phyloP scores from a whole-genome alignment of 2,888 invertebrate species.

The Melinaea marsaeus region DNA sequence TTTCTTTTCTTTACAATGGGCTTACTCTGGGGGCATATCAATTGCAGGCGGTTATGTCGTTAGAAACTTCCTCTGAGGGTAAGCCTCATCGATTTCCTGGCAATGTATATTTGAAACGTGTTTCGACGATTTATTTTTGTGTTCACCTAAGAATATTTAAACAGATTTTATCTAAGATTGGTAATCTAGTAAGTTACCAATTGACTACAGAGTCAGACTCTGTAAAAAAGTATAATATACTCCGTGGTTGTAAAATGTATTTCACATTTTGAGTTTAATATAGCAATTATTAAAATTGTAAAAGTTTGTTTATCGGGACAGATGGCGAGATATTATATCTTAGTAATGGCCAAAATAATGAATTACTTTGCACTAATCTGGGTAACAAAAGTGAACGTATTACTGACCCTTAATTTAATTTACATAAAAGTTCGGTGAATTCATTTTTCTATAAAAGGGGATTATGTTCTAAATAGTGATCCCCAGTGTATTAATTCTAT shows the following conservation, averaged over 20 bases:
- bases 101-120: conserved; percentile 37
- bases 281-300: too few species aligned
- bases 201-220: too few species aligned
- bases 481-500: conserved; percentile 61
- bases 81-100: conserved; percentile 69
- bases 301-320: conserved; percentile 31
- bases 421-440: conserved; percentile 69
- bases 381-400: conserved; percentile 48
- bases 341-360: conserved; percentile 46
- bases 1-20: conserved; percentile 78
- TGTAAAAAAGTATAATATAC: too few species aligned
- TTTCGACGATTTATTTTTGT: conserved; percentile 17
- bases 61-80: conserved; percentile 71
- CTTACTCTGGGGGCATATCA: conserved; percentile 78
- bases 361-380: conserved; percentile 48
- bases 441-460: conserved; percentile 73
- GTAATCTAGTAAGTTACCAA: too few species aligned
- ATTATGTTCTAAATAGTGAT: conserved; percentile 68
- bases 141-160: not conserved
- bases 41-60: conserved; percentile 79
- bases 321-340: conserved; percentile 52
- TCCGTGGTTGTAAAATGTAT: too few species aligned
- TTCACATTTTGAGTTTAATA: too few species aligned
- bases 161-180: not conserved
- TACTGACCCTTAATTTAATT: conserved; percentile 63